phyloP scores from a whole-genome alignment of 2,888 invertebrate genomes.

The Anagyrus pseudococci region DNA sequence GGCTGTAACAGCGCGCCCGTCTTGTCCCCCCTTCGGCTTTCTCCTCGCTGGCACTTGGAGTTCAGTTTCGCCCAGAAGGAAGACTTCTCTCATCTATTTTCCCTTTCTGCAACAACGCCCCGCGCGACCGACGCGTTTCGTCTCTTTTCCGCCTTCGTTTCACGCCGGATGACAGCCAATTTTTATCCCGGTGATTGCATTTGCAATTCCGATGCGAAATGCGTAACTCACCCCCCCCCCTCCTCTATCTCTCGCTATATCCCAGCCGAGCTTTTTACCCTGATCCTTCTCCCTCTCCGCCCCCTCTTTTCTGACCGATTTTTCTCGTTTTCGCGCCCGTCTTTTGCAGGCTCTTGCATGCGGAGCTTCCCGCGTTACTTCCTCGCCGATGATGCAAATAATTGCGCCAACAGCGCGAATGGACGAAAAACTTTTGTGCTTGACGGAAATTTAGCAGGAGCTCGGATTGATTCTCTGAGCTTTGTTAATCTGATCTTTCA shows the following conservation, averaged over 20 bases:
- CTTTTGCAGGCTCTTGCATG: no score
- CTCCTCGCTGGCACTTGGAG: conserved; percentile 27
- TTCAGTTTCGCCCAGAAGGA: conserved; percentile 21
- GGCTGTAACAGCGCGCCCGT: conserved; percentile 41
- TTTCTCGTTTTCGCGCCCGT: background rate
- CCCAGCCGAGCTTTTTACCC: conserved; percentile 16
- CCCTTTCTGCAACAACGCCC: conserved; percentile 11
- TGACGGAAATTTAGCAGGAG: no score
- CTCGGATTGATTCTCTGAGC: no score
- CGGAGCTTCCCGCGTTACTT: no score
- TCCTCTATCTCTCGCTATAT: conserved; percentile 39
- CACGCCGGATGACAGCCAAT: conserved; percentile 60
- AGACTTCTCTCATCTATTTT: conserved; percentile 23
- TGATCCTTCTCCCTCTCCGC: conserved; percentile 18
- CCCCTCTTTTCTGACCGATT: no score
- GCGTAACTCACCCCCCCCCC: conserved; percentile 40
- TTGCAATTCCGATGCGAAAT: conserved; percentile 58
- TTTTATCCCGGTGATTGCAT: conserved; percentile 60
- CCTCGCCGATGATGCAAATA: no score
- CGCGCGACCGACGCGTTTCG: conserved; percentile 8
- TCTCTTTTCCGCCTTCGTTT: conserved; percentile 43
- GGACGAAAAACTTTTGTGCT: no score
- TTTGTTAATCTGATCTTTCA: no score
- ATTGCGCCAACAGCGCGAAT: no score
- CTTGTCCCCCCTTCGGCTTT: conserved; percentile 37